Conservation (phyloP, 2,888 invertebrate genomes). For the Arge pagana region DNA sequence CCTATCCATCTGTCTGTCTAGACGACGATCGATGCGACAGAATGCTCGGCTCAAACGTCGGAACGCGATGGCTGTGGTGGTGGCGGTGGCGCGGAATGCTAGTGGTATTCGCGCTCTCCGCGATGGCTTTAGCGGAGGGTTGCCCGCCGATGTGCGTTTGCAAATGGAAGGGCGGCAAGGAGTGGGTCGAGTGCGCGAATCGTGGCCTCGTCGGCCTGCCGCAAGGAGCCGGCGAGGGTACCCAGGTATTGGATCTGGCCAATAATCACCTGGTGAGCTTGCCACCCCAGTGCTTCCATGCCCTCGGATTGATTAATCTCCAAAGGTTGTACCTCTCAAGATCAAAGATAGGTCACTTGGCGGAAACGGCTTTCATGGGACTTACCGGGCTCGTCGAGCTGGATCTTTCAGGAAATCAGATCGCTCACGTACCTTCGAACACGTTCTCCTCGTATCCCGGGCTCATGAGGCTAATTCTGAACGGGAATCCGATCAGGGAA, state of each 20-base stretch:
- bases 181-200: constrained; percentile 85
- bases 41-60: constrained; percentile 36
- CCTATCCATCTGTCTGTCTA: not conserved
- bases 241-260: constrained; percentile 85
- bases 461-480: constrained; percentile 81
- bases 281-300: constrained; percentile 78
- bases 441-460: constrained; percentile 79
- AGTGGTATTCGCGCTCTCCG: constrained; percentile 33
- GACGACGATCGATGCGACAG: constrained; percentile 27
- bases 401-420: constrained; percentile 81
- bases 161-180: constrained; percentile 92
- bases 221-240: constrained; percentile 78
- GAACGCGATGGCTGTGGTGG: constrained; percentile 26
- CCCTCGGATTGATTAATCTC: constrained; percentile 79
- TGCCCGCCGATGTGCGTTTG: constrained; percentile 83
- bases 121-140: constrained; percentile 48
- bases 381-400: constrained; percentile 86
- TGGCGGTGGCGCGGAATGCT: constrained; percentile 42
- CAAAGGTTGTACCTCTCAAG: constrained; percentile 83
- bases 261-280: constrained; percentile 82
- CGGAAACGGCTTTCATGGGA: constrained; percentile 80
- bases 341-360: constrained; percentile 78
- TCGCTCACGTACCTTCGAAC: constrained; percentile 77
- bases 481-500: constrained; percentile 79
- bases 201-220: constrained; percentile 79